These are phyloP conservation scores for Ridgeia piscesae DNA, from an alignment of 1,140 invertebrate genomes.

Conservation along the genomic window DNA sequence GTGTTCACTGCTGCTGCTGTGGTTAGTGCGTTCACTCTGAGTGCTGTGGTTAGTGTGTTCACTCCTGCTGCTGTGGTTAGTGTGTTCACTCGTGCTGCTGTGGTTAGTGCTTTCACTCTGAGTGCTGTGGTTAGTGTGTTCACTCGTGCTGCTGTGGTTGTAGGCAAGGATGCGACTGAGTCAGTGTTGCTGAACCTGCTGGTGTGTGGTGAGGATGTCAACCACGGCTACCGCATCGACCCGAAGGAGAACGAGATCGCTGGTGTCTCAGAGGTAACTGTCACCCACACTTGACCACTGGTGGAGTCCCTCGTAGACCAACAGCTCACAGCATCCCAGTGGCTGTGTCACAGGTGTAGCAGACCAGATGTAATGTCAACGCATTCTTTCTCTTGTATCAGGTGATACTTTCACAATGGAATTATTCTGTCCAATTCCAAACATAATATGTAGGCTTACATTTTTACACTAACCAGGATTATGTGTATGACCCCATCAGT, in stretches of 20 bases:
- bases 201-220: constrained; percentile 12
- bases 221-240: constrained; percentile 12
- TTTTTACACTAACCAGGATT: no score
- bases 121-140: not conserved
- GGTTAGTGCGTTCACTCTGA: not conserved
- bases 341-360: not conserved
- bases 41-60: not conserved
- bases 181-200: constrained; percentile 12
- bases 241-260: not conserved
- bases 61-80: not conserved
- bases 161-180: not conserved
- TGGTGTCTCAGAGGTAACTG: not conserved
- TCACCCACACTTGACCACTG: not conserved
- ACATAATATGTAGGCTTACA: no score
- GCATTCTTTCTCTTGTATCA: not conserved
- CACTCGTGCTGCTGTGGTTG: not conserved
- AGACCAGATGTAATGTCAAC: not conserved
- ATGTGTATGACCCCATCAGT: no score
- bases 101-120: not conserved
- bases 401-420: no score
- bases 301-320: not conserved
- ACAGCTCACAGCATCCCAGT: not conserved
- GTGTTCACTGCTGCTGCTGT: not conserved
- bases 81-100: not conserved
- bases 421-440: no score